Base-by-base conservation (phyloP, 2,888 invertebrate genomes). In the Craniophora ligustri region DNA sequence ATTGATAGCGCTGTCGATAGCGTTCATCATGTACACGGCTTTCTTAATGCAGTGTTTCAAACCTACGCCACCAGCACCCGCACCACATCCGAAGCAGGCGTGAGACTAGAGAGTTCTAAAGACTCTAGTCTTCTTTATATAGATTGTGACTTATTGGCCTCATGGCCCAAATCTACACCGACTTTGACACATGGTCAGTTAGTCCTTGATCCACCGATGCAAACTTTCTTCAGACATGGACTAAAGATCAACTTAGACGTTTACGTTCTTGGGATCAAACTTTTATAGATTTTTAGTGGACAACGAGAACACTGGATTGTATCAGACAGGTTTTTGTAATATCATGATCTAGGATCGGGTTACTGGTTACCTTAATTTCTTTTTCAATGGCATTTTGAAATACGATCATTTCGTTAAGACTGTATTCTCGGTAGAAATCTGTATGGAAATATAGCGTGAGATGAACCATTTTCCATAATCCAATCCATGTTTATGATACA, bases 11-110 rank as follows among this genome's bases (percentile, higher is more conserved):
- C 95, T 98, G 67, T 96, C 97, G 46, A 94, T 97, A 79, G 96
- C 97, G 39, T 98, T 98, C 84, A 94, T 98, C 31, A 94, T 98
- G 90, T 98, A 98, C 88, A 98, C 98, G 11, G 96, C 97, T 50
- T 98, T 98, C 91, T 93, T 98, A 62, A 92, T 98, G 73, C 98
- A 98, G 87, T 98, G 98, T 87, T 98, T 98, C 90, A 97, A 97
- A 79, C 95, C 96, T 44, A 94, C 95, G 60, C 95, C 95, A 14
- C 93, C 95, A 21, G 92, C 96, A 32, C 94, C 95, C 1, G 89
- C 94, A 65, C 87, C 91, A 50, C 96, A 96, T 86, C 94, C 95
- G 3, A 96, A 96, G 80, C 96, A 96, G 81, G 94, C 95, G 94
- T 95, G 95, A 95, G 74, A n/a, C n/a, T n/a, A n/a, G n/a, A n/a